A percentile compares a stretch with the other conserved stretches of the same genome.
These are phyloP conservation scores for Platyrinchus mystaceus DNA, from an alignment of 2,797 vertebrate genomes.

Conservation along the genomic window DNA sequence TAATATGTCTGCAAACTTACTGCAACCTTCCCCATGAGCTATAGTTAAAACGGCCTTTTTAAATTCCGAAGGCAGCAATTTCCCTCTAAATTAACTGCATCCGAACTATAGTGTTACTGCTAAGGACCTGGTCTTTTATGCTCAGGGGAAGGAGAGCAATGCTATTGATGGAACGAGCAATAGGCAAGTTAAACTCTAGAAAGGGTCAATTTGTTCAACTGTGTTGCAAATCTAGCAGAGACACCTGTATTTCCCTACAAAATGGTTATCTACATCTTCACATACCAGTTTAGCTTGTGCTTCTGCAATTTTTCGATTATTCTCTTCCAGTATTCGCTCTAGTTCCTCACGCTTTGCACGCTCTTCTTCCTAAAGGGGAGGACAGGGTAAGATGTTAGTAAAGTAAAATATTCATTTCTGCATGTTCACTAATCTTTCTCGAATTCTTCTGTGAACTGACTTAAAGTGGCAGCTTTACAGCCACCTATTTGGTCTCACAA, in stretches of 20 bases:
- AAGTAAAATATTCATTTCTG: conserved; percentile 72
- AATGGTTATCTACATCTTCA: neutral
- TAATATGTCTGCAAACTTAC: neutral
- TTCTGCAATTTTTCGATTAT: conserved; percentile 99
- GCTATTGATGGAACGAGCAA: neutral
- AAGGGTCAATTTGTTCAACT: neutral
- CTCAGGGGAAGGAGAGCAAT: neutral
- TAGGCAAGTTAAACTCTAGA: neutral
- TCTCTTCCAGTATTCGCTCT: conserved; percentile 98
- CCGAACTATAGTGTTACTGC: neutral
- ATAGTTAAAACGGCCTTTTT: neutral
- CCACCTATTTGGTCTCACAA: conserved; percentile 76
- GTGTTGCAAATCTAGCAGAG: neutral
- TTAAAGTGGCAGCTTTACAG: conserved; percentile 80
- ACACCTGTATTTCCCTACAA: neutral
- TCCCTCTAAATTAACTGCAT: neutral
- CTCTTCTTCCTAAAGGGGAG: conserved; percentile 97
- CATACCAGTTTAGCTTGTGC: conserved; percentile 98
- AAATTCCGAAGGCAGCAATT: neutral
- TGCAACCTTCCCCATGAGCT: neutral
- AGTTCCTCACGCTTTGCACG: conserved; percentile 98
- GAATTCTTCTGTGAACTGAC: conserved; percentile 77
- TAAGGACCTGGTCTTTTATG: neutral
- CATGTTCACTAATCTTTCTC: conserved; percentile 80
- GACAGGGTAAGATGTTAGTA: conserved; percentile 91